Percentiles rank a stretch among this genome's conserved stretches.
Conservation (phyloP, 2,888 invertebrate species). For the Chrysopilus asiliformis region DNA sequence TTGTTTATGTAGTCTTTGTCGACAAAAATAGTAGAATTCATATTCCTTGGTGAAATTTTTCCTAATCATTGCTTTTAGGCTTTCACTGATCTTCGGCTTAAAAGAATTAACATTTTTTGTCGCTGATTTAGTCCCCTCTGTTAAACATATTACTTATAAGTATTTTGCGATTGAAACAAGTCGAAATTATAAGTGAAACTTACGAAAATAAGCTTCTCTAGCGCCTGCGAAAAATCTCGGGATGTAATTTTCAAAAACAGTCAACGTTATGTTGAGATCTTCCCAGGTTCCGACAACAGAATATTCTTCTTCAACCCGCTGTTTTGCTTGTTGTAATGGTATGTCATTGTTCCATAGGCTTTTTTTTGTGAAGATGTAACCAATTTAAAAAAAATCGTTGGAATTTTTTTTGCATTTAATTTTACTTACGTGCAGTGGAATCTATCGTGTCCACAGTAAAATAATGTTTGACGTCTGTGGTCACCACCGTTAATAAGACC, state of each 20-base stretch:
- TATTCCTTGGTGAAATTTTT: conserved; percentile 80
- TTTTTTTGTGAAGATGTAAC: background rate
- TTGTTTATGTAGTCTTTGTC: conserved; percentile 70
- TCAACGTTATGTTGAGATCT: conserved; percentile 62
- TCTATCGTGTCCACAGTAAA: conserved; percentile 81
- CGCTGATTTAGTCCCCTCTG: too few species aligned
- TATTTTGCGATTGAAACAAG: conserved; percentile 19
- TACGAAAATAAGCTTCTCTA: conserved; percentile 60
- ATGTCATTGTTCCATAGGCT: conserved; percentile 67
- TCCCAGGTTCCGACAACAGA: conserved; percentile 73
- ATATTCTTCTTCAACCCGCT: conserved; percentile 67
- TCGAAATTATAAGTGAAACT: conserved; percentile 38
- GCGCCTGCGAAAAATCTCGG: conserved; percentile 67
- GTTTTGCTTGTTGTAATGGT: conserved; percentile 62
- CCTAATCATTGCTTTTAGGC: conserved; percentile 71
- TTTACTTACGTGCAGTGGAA: conserved; percentile 57
- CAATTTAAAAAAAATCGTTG: background rate
- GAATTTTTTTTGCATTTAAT: conserved; percentile 3
- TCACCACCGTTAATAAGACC: conserved; percentile 62
- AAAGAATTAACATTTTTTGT: conserved; percentile 64
- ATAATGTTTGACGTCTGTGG: conserved; percentile 71
- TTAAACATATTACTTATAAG: too few species aligned
- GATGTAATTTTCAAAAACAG: conserved; percentile 63
- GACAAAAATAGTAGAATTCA: conserved; percentile 83
- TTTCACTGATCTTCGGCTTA: conserved; percentile 71